These are phyloP conservation scores for Drosophila novamexicana DNA, from an alignment of 1,140 invertebrate genomes.

Conservation along the genomic window DNA sequence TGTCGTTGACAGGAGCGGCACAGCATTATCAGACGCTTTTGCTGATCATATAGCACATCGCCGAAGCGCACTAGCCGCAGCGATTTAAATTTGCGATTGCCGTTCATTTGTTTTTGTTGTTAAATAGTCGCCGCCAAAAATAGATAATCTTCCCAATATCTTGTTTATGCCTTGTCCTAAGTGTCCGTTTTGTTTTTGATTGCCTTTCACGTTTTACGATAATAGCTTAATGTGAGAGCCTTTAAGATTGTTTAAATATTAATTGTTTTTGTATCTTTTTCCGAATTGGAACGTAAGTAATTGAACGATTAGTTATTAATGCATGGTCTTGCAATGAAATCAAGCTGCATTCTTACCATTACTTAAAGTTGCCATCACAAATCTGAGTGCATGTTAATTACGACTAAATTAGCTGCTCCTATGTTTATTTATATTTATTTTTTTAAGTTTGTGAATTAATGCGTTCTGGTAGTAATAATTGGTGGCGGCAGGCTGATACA, in stretches of 20 bases:
- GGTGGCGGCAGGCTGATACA: slow-evolving; percentile 24
- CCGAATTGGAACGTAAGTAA: background rate
- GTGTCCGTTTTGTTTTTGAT: background rate
- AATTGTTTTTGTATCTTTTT: background rate
- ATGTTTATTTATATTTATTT: slow-evolving; percentile 6
- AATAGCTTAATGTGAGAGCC: background rate
- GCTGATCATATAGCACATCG: slow-evolving; percentile 64
- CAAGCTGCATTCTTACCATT: background rate
- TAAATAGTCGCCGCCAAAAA: background rate
- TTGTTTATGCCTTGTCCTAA: background rate
- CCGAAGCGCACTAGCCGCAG: slow-evolving; percentile 56
- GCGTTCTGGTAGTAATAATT: slow-evolving; percentile 2
- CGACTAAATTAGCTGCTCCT: too few species aligned
- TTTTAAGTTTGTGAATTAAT: slow-evolving; percentile 23
- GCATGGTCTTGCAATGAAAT: too few species aligned
- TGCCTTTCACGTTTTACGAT: background rate
- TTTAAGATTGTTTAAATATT: slow-evolving; percentile 10
- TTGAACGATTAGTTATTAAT: background rate
- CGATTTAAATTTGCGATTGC: slow-evolving; percentile 38
- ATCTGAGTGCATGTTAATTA: background rate
- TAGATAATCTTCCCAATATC: background rate
- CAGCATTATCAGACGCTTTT: slow-evolving; percentile 52
- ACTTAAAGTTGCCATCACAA: background rate
- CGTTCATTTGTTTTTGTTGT: slow-evolving; percentile 57
- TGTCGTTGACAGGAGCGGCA: slow-evolving; percentile 60